A percentile compares a stretch with the other conserved stretches of the same genome.
Evolutionary conservation across 2,797 vertebrate species (phyloP).

Genomic region (Rhinogobio ventralis): DNA sequence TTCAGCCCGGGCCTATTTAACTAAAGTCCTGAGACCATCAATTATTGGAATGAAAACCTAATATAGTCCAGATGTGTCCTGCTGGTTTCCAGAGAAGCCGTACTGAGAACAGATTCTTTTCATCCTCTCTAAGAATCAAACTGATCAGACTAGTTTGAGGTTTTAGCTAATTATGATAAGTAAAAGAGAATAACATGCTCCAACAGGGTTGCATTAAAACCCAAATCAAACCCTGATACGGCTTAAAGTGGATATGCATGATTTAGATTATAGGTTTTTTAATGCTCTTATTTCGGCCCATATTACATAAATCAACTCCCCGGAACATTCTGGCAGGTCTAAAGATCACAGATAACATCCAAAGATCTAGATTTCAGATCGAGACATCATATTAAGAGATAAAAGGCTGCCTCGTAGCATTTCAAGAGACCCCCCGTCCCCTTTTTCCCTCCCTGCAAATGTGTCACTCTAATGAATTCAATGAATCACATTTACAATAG

Average conservation of each 20-base stretch:
- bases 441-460: not conserved
- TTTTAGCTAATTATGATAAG: conserved; percentile 30
- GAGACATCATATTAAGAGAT: not conserved
- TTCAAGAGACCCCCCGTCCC: not conserved
- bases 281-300: not conserved
- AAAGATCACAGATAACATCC: not conserved
- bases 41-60: conserved; percentile 56
- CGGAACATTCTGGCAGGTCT: not conserved
- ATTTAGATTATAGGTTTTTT: not conserved
- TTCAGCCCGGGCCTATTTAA: conserved; percentile 39
- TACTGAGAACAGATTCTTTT: conserved; percentile 51
- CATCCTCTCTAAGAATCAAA: conserved; percentile 46
- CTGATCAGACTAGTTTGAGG: conserved; percentile 44
- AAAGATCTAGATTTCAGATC: not conserved
- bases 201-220: conserved; percentile 10
- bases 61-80: conserved; percentile 59
- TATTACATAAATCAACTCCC: not conserved
- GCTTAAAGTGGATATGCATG: not conserved
- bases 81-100: conserved; percentile 48
- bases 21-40: conserved; percentile 50
- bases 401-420: not conserved
- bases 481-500: conserved; percentile 59
- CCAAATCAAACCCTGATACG: not conserved
- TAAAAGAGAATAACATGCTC: conserved; percentile 39
- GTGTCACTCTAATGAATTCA: conserved; percentile 58